Evolutionary conservation across 2,113 vertebrate species (phyloP), one percentile per base, ranked within the genome.

Genomic region (Halichoeres trimaculatus): DNA sequence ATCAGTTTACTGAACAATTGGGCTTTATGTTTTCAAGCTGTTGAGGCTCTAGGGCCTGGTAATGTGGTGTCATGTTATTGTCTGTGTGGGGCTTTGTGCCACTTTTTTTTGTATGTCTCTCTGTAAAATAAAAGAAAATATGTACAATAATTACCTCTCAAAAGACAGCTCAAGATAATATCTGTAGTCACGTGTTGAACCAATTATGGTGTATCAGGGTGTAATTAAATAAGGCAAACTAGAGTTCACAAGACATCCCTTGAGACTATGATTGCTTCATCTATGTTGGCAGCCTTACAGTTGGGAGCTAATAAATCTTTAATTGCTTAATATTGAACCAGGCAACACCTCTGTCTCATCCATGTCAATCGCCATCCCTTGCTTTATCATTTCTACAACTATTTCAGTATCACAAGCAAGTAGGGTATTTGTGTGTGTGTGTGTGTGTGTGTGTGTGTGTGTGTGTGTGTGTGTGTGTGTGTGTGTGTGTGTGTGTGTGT

Each of bases 361-460:
- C 20, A 5, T 75, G 87, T 87, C 81, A 87, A 81, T 87, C 85
- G 81, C 70, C 74, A 74, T 80, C 36, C 36, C 74, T 78, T 36
- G 11, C 84, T 89, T 83, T 82, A 90, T 85, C 66, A 88, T 84
- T 85, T 78, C 74, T 66, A 58, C 74, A 56, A 78, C 83, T 86
- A 90, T 94, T 89, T 89, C 76, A 83, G 85, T 85, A 91, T 92
- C 86, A 80, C 8, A 23, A 24, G 68, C 85, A 74, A 54, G 59
- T n/a, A n/a, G n/a, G n/a, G n/a, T n/a, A n/a, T n/a, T n/a, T n/a
- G n/a, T n/a, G n/a, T n/a, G n/a, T n/a, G n/a, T n/a, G n/a, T n/a
- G n/a, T n/a, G n/a, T n/a, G n/a, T n/a, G n/a, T n/a, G n/a, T n/a
- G n/a, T n/a, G n/a, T n/a, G n/a, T n/a, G 30, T 30, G 30, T 30